phyloP scores from a whole-genome alignment of 2,888 invertebrate genomes.

The Tethea ocularis region DNA sequence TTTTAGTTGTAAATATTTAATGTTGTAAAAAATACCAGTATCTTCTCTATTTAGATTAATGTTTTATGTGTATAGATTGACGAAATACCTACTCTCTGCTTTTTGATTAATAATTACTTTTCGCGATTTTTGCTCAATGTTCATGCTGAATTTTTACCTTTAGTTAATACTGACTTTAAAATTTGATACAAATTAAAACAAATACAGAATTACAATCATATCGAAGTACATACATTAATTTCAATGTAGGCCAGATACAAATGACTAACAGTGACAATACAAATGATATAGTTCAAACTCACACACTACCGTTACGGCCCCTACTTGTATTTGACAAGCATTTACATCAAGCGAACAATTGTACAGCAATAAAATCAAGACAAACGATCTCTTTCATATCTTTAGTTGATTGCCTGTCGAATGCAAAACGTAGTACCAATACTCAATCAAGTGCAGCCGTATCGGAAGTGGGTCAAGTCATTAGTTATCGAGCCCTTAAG shows the following conservation, averaged over 20 bases:
- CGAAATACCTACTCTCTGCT: too few relatives aligned
- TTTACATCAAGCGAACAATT: constrained; percentile 49
- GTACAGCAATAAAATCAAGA: constrained; percentile 58
- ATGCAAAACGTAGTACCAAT: constrained; percentile 34
- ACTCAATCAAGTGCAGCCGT: constrained; percentile 41
- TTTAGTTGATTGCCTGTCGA: constrained; percentile 55
- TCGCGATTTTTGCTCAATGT: too few relatives aligned
- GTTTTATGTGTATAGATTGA: too few relatives aligned
- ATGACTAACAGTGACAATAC: constrained; percentile 29
- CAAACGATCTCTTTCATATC: constrained; percentile 57
- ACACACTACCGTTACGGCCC: constrained; percentile 44
- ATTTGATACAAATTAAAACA: not conserved
- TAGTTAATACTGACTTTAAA: too few relatives aligned
- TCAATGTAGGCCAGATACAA: constrained; percentile 15
- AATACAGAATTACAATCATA: not conserved
- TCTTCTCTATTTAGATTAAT: too few relatives aligned
- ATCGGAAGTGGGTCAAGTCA: constrained; percentile 47
- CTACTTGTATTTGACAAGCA: constrained; percentile 27
- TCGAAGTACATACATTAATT: not conserved
- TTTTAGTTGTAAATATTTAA: too few relatives aligned
- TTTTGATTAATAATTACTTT: too few relatives aligned
- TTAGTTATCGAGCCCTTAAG: constrained; percentile 41
- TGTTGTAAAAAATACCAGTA: too few relatives aligned
- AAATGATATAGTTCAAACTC: constrained; percentile 28
- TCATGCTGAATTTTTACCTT: too few relatives aligned